Evolutionary conservation across 2,797 vertebrate species (phyloP).

Genomic region (Phataginus tricuspis): DNA sequence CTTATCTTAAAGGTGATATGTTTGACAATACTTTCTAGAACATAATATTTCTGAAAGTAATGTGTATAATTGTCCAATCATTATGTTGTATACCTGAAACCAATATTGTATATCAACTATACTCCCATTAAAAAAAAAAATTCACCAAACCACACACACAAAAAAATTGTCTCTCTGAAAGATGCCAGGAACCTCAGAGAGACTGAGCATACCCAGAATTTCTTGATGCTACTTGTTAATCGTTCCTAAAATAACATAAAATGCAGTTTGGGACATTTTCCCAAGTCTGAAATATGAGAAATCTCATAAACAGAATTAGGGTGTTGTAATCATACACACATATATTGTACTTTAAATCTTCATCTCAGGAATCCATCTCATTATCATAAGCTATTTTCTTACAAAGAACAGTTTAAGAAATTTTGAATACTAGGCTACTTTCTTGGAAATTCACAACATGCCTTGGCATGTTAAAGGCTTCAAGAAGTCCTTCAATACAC

Average conservation of each 20-base stretch:
- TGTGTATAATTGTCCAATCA: too few species aligned
- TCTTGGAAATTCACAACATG: not conserved
- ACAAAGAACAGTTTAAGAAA: not conserved
- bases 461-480: not conserved
- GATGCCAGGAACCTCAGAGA: not conserved
- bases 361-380: not conserved
- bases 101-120: too few species aligned
- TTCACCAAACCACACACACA: too few species aligned
- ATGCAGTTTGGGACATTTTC: not conserved
- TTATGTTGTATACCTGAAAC: too few species aligned
- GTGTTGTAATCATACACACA: not conserved
- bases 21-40: not conserved
- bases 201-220: not conserved
- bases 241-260: not conserved
- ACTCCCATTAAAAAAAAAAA: too few species aligned
- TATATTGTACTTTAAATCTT: not conserved
- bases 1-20: not conserved
- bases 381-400: not conserved
- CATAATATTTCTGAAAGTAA: not conserved
- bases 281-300: not conserved
- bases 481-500: not conserved
- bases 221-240: not conserved
- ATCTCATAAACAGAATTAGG: constrained; percentile 1
- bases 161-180: not conserved
- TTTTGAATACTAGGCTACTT: not conserved